Evolutionary conservation across 1,140 invertebrate genomes (phyloP).

Genomic region (Drosophila sproati): DNA sequence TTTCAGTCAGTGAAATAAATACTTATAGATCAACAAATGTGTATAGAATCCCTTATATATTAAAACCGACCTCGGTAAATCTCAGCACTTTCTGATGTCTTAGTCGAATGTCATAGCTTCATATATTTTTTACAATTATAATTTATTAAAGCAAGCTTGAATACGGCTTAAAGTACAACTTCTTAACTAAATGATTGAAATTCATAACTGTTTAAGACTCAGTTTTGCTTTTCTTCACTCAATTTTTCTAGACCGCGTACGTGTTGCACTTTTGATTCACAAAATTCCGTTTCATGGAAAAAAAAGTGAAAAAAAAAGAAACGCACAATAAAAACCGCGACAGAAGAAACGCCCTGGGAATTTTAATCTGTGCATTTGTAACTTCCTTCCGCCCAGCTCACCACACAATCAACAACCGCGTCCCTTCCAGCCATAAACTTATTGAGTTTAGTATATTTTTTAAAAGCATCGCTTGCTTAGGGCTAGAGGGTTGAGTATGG

Average conservation of each 20-base stretch:
- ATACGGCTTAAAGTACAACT: not conserved
- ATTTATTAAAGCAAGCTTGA: not conserved
- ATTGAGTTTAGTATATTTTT: conserved; percentile 57
- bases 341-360: conserved; percentile 48
- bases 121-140: too few relatives aligned
- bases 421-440: conserved; percentile 59
- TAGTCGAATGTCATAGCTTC: too few relatives aligned
- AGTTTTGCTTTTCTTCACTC: conserved; percentile 1
- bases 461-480: conserved; percentile 45
- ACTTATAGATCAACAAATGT: too few relatives aligned
- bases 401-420: conserved; percentile 45
- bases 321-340: conserved; percentile 43
- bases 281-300: conserved; percentile 17
- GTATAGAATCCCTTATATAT: too few relatives aligned
- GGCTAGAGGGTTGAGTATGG: not conserved
- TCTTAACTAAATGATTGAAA: not conserved
- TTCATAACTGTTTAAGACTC: not conserved
- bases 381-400: conserved; percentile 63
- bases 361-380: conserved; percentile 69
- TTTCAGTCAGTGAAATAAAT: too few relatives aligned
- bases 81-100: too few relatives aligned
- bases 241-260: conserved; percentile 15
- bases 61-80: too few relatives aligned
- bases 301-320: not conserved
- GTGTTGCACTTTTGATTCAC: conserved; percentile 42